These are phyloP conservation scores for Dicyrtomina minuta DNA, from an alignment of 2,888 invertebrate genomes.

Conservation along the genomic window DNA sequence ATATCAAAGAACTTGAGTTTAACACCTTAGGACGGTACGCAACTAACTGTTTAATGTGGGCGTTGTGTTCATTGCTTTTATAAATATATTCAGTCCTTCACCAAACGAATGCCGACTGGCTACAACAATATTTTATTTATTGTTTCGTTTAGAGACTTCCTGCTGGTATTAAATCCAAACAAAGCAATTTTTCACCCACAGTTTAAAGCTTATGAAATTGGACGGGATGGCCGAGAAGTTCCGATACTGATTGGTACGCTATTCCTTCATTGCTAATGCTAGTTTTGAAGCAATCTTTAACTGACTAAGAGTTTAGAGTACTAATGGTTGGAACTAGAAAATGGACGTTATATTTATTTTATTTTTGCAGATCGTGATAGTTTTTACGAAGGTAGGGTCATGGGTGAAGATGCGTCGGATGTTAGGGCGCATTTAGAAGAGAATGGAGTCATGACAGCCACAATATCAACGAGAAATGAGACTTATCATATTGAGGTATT, in stretches of 20 bases:
- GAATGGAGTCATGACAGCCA: slow-evolving; percentile 79
- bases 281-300: too few species aligned
- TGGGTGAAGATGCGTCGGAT: slow-evolving; percentile 81
- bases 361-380: slow-evolving; percentile 71
- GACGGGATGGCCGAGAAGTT: slow-evolving; percentile 63
- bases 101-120: too few species aligned
- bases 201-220: slow-evolving; percentile 82
- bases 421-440: slow-evolving; percentile 85
- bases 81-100: too few species aligned
- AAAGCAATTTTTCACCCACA: slow-evolving; percentile 83
- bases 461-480: slow-evolving; percentile 79
- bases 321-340: too few species aligned
- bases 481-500: slow-evolving; percentile 91
- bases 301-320: too few species aligned
- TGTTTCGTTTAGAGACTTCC: slow-evolving; percentile 66
- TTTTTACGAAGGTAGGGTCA: slow-evolving; percentile 84
- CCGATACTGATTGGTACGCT: slow-evolving; percentile 50
- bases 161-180: slow-evolving; percentile 80
- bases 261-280: not conserved
- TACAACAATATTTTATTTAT: too few species aligned
- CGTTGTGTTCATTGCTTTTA: not conserved
- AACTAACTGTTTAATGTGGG: too few species aligned
- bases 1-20: slow-evolving; percentile 82
- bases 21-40: slow-evolving; percentile 69
- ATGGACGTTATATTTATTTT: too few species aligned